phyloP scores from a whole-genome alignment of 2,113 vertebrate genomes.

The Phalacrocorax brasilianus region DNA sequence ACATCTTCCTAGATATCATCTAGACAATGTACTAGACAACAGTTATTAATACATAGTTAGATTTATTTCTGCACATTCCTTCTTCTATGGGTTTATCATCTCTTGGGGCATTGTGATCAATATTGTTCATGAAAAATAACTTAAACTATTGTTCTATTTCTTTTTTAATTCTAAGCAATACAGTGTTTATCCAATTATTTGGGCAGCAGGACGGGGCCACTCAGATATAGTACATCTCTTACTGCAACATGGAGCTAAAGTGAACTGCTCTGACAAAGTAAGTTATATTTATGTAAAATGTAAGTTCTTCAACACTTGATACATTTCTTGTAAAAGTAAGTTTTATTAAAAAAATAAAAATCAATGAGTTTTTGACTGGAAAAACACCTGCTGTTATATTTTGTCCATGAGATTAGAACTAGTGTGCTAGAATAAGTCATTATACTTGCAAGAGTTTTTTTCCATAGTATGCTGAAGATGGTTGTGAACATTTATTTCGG shows the following conservation, averaged over 20 bases:
- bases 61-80: not conserved
- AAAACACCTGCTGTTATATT: not conserved
- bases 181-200: conserved; percentile 96
- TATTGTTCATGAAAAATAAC: not conserved
- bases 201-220: conserved; percentile 95
- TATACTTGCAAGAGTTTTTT: not conserved
- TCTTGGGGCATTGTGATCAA: not conserved
- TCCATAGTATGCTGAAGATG: not conserved
- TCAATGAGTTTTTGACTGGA: not conserved
- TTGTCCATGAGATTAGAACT: not conserved
- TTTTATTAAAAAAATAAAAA: not conserved
- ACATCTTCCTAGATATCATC: not conserved
- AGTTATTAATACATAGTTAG: not conserved
- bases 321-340: not conserved
- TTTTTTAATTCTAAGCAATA: conserved; percentile 82
- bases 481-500: not conserved
- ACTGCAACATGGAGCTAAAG: conserved; percentile 90
- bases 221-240: conserved; percentile 89
- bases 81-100: not conserved
- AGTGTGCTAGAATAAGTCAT: not conserved
- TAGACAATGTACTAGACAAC: not conserved
- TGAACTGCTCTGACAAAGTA: conserved; percentile 99
- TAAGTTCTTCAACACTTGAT: not conserved
- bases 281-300: not conserved
- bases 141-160: not conserved